Conservation (phyloP, 2,113 vertebrate genomes). For the Ranitomeya imitator region DNA sequence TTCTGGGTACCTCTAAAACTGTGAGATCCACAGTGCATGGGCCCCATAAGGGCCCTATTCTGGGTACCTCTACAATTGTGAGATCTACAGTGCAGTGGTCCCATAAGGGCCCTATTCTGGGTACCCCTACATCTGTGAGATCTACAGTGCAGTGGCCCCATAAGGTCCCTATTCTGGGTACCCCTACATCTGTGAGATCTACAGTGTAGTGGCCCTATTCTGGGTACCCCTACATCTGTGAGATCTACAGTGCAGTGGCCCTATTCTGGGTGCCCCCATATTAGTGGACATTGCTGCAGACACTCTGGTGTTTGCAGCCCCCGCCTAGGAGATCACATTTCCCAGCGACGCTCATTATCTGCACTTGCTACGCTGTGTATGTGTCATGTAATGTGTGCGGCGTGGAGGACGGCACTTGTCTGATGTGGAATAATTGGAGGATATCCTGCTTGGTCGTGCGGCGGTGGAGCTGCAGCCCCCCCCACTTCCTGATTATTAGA, state of each 20-base stretch:
- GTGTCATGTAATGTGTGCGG: neutral
- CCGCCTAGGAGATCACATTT: neutral
- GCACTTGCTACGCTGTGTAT: neutral
- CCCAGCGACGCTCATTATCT: neutral
- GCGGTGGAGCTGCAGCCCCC: neutral
- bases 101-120: neutral
- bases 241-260: neutral
- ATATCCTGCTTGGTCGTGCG: neutral
- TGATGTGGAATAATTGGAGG: constrained; percentile 31
- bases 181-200: neutral
- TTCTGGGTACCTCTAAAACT: no score
- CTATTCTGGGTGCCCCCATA: neutral
- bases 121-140: neutral
- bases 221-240: neutral
- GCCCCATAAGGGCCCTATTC: no score
- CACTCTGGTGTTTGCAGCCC: neutral
- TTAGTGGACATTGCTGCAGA: neutral
- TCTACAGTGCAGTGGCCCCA: neutral
- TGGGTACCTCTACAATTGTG: no score
- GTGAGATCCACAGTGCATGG: no score
- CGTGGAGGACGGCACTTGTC: neutral
- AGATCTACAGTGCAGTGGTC: no score
- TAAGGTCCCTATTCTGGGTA: neutral
- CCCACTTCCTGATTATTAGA: constrained; percentile 13
- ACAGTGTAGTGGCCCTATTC: neutral